A percentile compares a stretch with the other conserved stretches of the same genome.
Evolutionary conservation across 2,113 vertebrate species (phyloP).

Genomic region (Scomber scombrus): DNA sequence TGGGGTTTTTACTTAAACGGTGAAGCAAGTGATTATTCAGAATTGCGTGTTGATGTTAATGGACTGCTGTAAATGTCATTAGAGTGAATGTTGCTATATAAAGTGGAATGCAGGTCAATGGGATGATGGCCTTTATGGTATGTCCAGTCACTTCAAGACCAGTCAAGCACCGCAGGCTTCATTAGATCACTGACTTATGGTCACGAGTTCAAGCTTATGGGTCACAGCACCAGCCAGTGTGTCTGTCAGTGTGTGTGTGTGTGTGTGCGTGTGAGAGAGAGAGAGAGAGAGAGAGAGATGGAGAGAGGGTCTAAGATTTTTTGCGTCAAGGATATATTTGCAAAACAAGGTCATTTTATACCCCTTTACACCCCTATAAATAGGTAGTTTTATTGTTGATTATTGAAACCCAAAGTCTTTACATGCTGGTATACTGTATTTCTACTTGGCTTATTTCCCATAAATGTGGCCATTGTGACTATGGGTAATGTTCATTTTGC

Average conservation of each 20-base stretch:
- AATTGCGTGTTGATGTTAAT: slow-evolving; percentile 31
- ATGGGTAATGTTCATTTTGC: no score
- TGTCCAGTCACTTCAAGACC: slow-evolving; percentile 38
- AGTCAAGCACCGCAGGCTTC: slow-evolving; percentile 47
- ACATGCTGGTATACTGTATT: no score
- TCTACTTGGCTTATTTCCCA: no score
- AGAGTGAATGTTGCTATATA: slow-evolving; percentile 40
- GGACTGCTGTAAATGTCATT: slow-evolving; percentile 56
- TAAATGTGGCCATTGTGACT: no score
- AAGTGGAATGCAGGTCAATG: slow-evolving; percentile 61
- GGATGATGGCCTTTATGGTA: slow-evolving; percentile 40
- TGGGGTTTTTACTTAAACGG: slow-evolving; percentile 14
- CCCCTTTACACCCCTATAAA: no score
- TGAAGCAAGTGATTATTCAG: slow-evolving; percentile 24
- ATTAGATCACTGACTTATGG: slow-evolving; percentile 70
- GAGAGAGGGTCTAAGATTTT: no score
- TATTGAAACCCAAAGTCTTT: no score
- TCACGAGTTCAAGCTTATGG: slow-evolving; percentile 57
- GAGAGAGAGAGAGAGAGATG: neutral
- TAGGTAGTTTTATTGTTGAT: no score
- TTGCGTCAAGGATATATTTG: no score
- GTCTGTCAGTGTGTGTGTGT: slow-evolving; percentile 36
- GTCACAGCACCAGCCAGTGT: slow-evolving; percentile 41
- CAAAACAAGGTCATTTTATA: no score
- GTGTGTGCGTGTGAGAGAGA: neutral